A percentile compares a stretch with the other conserved stretches of the same genome.
Evolutionary conservation across 2,113 vertebrate genomes (phyloP).

Genomic region (Neodontobutis hainanensis): DNA sequence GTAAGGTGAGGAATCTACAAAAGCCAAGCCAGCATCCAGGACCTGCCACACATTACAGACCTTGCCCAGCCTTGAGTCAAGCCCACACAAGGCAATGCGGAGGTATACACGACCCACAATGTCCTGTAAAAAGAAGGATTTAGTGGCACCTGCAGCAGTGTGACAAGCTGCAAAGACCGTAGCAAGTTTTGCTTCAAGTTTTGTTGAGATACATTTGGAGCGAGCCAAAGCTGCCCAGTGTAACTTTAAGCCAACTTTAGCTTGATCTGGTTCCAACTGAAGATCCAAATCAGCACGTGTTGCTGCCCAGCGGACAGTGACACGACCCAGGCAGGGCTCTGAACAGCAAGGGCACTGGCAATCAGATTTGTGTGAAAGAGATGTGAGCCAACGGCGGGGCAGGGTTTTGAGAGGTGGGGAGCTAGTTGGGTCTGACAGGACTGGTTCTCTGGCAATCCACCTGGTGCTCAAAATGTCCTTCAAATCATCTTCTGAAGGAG

Average conservation of each 20-base stretch:
- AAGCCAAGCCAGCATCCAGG: slow-evolving; percentile 81
- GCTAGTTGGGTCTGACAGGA: slow-evolving; percentile 40
- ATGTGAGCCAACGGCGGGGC: slow-evolving; percentile 67
- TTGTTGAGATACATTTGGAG: slow-evolving; percentile 58
- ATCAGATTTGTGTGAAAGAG: slow-evolving; percentile 71
- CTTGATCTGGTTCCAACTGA: slow-evolving; percentile 51
- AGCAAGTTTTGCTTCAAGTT: slow-evolving; percentile 56
- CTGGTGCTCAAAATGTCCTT: slow-evolving; percentile 75
- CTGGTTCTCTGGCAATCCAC: slow-evolving; percentile 66
- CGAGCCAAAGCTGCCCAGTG: slow-evolving; percentile 67
- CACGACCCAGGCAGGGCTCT: slow-evolving; percentile 75
- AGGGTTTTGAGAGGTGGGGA: slow-evolving; percentile 78
- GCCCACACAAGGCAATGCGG: slow-evolving; percentile 71
- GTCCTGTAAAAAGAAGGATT: slow-evolving; percentile 71
- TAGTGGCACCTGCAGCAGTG: background rate
- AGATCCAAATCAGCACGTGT: slow-evolving; percentile 65
- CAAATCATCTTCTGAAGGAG: slow-evolving; percentile 43
- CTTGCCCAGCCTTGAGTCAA: slow-evolving; percentile 51
- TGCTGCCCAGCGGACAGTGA: slow-evolving; percentile 84
- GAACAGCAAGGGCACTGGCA: slow-evolving; percentile 85
- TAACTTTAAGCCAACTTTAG: slow-evolving; percentile 61
- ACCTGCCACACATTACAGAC: slow-evolving; percentile 70
- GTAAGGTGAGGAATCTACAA: slow-evolving; percentile 62
- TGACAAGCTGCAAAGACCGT: slow-evolving; percentile 22
- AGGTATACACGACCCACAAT: slow-evolving; percentile 79